Percentiles rank a stretch among this genome's conserved stretches.
Conservation (phyloP, 2,113 vertebrate genomes). For the Trematomus loennbergii region DNA sequence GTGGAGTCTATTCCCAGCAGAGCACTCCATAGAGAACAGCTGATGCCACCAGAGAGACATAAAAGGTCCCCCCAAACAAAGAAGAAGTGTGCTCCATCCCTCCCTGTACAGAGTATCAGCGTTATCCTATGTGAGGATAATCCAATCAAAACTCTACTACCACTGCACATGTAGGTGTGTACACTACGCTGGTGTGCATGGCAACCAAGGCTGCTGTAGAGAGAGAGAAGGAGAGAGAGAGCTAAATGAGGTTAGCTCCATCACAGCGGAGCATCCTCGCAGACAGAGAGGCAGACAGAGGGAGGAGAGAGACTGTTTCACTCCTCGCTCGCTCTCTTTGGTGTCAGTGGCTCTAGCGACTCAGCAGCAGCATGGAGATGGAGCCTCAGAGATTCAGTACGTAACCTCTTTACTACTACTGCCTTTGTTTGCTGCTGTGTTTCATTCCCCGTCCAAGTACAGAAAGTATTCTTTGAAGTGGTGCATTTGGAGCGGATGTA, state of each 20-base stretch:
- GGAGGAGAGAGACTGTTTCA: conserved; percentile 3
- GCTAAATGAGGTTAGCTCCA: conserved; percentile 49
- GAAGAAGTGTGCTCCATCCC: too few species aligned
- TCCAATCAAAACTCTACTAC: neutral
- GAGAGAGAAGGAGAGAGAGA: conserved; percentile 6
- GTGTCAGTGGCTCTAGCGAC: conserved; percentile 70
- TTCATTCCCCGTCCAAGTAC: neutral
- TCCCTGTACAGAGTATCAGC: too few species aligned
- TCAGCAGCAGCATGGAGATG: conserved; percentile 70
- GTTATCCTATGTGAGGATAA: neutral
- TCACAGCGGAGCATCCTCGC: conserved; percentile 32
- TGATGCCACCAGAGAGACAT: too few species aligned
- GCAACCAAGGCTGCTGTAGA: conserved; percentile 44
- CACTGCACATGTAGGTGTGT: neutral
- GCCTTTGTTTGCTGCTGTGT: conserved; percentile 1
- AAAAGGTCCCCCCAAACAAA: too few species aligned
- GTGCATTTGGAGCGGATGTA: neutral
- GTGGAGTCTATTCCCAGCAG: too few species aligned
- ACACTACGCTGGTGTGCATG: conserved; percentile 49
- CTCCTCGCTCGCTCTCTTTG: conserved; percentile 54
- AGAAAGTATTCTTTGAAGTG: neutral
- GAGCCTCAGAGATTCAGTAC: conserved; percentile 79
- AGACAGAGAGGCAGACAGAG: conserved; percentile 14
- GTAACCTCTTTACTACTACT: conserved; percentile 41
- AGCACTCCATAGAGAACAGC: too few species aligned